These are phyloP conservation scores for Pyrgilauda ruficollis DNA, from an alignment of 2,113 vertebrate genomes.

Conservation along the genomic window DNA sequence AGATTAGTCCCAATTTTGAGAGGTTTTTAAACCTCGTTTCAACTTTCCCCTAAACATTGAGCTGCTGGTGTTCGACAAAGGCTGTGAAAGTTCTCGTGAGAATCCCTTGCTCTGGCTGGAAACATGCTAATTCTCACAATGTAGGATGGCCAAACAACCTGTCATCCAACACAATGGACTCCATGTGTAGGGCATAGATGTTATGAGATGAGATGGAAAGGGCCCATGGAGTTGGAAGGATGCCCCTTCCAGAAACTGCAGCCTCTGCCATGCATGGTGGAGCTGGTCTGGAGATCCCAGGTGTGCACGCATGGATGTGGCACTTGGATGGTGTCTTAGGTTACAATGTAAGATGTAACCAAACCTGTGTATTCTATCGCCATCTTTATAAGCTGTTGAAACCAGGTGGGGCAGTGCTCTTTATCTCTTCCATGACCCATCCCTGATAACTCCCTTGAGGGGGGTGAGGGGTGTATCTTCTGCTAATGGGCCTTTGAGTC, in stretches of 20 bases:
- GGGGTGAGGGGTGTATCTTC: not conserved
- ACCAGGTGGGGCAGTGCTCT: not conserved
- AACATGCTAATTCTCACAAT: not conserved
- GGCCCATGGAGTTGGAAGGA: not conserved
- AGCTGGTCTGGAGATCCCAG: not conserved
- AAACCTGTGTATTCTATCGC: fast-evolving
- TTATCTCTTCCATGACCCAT: not conserved
- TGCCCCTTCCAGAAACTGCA: not conserved
- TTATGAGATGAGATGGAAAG: not conserved
- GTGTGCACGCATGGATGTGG: not conserved
- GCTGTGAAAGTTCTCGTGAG: not conserved
- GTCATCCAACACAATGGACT: not conserved
- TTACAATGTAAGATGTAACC: not conserved
- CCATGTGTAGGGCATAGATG: fast-evolving
- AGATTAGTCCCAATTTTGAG: not conserved
- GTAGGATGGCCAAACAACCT: not conserved
- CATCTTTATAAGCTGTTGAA: not conserved
- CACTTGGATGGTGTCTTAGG: not conserved
- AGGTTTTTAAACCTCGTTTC: not conserved
- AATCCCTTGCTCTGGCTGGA: not conserved
- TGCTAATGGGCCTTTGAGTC: too few relatives aligned
- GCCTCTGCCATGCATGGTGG: not conserved
- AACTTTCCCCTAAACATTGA: not conserved
- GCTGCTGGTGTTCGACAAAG: not conserved
- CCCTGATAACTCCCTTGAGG: not conserved